phyloP scores from a whole-genome alignment of 2,888 invertebrate genomes.

The Piscicola geometra region DNA sequence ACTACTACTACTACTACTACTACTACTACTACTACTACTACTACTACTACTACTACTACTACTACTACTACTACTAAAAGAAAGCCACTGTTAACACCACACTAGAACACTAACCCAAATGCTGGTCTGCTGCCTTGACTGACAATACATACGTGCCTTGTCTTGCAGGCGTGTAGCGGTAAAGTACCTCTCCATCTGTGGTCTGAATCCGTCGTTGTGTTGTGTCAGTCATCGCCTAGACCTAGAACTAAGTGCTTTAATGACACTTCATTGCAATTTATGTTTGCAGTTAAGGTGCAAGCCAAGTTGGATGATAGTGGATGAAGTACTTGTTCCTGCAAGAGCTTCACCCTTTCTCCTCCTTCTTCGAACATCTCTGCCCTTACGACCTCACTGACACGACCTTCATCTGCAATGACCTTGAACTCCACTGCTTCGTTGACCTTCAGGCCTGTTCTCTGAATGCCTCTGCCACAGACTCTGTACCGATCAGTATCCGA shows the following conservation, averaged over 20 bases:
- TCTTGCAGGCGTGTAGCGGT: background rate
- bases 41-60: slow-evolving; percentile 6
- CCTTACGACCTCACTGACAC: background rate
- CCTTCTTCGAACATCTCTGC: slow-evolving; percentile 10
- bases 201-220: too few species aligned
- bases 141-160: slow-evolving; percentile 68
- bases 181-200: background rate
- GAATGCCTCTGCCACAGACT: slow-evolving; percentile 35
- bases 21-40: slow-evolving; percentile 6
- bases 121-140: slow-evolving; percentile 55
- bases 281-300: too few species aligned
- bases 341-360: too few species aligned
- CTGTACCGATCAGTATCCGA: slow-evolving; percentile 25
- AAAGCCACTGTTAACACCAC: background rate
- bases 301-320: too few species aligned
- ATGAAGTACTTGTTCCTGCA: too few species aligned
- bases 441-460: slow-evolving; percentile 26
- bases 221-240: too few species aligned
- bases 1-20: slow-evolving; percentile 9
- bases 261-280: too few species aligned
- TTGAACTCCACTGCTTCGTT: slow-evolving; percentile 28
- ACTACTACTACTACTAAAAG: too few species aligned
- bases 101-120: background rate
- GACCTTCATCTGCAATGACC: slow-evolving; percentile 21
- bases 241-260: too few species aligned